phyloP scores from a whole-genome alignment of 1,140 invertebrate genomes.

The Akabosia matsudoensis region DNA sequence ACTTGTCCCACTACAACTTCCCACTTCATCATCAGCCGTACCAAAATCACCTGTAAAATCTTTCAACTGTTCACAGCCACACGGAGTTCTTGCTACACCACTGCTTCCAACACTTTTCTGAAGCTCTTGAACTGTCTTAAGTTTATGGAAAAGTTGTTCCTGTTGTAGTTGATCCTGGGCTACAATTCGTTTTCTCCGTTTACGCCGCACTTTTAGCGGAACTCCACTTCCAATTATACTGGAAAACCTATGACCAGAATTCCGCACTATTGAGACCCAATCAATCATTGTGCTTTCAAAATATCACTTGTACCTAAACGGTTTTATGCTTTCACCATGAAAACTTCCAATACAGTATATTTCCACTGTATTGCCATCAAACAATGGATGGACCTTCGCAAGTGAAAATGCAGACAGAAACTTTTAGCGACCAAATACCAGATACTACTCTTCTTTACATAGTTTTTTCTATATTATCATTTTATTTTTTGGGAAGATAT shows the following conservation, averaged over 20 bases:
- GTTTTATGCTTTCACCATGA: background rate
- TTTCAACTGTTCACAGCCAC: background rate
- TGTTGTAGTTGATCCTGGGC: constrained; percentile 31
- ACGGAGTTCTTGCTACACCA: background rate
- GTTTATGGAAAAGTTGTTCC: constrained; percentile 28
- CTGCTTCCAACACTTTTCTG: background rate
- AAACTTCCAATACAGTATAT: no score
- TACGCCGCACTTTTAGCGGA: constrained; percentile 60
- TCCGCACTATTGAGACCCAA: constrained; percentile 72
- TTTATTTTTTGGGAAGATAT: no score
- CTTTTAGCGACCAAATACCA: no score
- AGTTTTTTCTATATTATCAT: no score
- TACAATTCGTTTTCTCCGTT: constrained; percentile 51
- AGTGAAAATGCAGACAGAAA: no score
- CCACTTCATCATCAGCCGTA: background rate
- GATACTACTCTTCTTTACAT: no score
- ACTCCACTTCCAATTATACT: constrained; percentile 65
- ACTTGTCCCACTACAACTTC: background rate
- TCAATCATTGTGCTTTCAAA: constrained; percentile 62
- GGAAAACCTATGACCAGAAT: constrained; percentile 67
- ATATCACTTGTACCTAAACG: background rate
- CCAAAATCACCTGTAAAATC: background rate
- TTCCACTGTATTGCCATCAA: no score
- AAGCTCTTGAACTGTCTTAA: constrained; percentile 14
- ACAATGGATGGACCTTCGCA: no score